These are phyloP conservation scores for Sturnus vulgaris DNA, from an alignment of 2,113 vertebrate species.

Conservation along the genomic window DNA sequence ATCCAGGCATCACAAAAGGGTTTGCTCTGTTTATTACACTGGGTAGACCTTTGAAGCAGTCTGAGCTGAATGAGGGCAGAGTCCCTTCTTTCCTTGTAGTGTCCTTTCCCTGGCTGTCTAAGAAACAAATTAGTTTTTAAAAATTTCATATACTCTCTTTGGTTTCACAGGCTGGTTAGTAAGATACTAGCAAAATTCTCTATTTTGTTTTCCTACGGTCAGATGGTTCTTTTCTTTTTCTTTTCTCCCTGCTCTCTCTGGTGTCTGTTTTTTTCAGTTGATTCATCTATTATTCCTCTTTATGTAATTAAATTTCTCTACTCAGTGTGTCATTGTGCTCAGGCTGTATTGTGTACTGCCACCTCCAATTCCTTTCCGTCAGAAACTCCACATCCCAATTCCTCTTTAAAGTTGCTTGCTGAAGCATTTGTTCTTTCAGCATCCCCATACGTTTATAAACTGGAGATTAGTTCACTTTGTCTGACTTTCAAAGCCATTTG, in stretches of 20 bases:
- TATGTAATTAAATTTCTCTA: conserved; percentile 52
- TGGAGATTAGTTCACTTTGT: conserved; percentile 66
- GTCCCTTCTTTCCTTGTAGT: neutral
- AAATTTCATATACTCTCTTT: neutral
- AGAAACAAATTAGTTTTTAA: conserved; percentile 20
- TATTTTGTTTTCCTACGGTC: conserved; percentile 6
- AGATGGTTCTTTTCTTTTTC: conserved; percentile 38
- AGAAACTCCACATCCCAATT: conserved; percentile 23
- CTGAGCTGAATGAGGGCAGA: neutral
- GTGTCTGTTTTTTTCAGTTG: conserved; percentile 58
- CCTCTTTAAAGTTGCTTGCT: conserved; percentile 56
- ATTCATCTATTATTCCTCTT: conserved; percentile 60
- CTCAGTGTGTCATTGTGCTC: conserved; percentile 34
- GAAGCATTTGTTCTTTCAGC: conserved; percentile 57
- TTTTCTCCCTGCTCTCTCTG: conserved; percentile 24
- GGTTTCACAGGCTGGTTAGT: neutral
- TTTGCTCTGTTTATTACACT: conserved; percentile 1
- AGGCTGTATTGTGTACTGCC: conserved; percentile 25
- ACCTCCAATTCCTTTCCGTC: conserved; percentile 34
- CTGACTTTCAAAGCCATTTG: conserved; percentile 66
- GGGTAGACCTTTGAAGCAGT: neutral
- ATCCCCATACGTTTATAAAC: conserved; percentile 51
- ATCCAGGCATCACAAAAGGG: conserved; percentile 12
- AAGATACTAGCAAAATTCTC: neutral
- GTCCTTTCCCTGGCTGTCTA: neutral